Conservation (phyloP, 2,797 vertebrate species). For the Sebastes paucispinis region DNA sequence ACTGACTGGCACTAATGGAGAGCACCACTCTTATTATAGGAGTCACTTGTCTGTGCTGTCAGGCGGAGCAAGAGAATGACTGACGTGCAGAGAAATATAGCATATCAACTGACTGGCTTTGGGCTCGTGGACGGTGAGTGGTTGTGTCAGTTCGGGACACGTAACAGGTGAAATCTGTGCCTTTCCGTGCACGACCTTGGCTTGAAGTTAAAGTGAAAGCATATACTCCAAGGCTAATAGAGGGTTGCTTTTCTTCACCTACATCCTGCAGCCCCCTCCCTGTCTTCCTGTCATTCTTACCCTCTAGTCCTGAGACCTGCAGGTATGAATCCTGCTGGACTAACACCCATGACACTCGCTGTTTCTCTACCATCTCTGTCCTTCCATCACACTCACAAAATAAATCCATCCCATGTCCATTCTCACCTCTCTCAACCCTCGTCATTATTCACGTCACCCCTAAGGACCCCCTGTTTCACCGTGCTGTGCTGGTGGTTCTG, state of each 20-base stretch:
- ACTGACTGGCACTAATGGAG: constrained; percentile 68
- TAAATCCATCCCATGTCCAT: constrained; percentile 32
- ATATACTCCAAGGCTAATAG: neutral
- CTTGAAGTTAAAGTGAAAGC: constrained; percentile 8
- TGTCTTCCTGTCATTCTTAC: constrained; percentile 2
- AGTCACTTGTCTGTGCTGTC: constrained; percentile 51
- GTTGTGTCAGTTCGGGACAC: constrained; percentile 9
- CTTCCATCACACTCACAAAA: neutral
- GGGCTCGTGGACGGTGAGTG: neutral
- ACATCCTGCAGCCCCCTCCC: neutral
- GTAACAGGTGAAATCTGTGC: constrained; percentile 4
- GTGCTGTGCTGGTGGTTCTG: neutral
- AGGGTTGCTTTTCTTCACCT: neutral
- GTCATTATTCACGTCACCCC: constrained; percentile 20
- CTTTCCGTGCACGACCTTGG: constrained; percentile 21
- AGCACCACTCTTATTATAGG: constrained; percentile 53
- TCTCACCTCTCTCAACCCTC: constrained; percentile 24
- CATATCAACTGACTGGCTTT: constrained; percentile 21
- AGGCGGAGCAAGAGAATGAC: constrained; percentile 32
- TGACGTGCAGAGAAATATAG: neutral
- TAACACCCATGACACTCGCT: neutral
- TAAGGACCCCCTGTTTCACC: neutral
- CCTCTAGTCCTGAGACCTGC: neutral
- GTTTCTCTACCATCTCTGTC: neutral
- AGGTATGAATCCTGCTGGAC: constrained; percentile 39